Conservation (phyloP, 2,888 invertebrate genomes). For the Bombylius major region DNA sequence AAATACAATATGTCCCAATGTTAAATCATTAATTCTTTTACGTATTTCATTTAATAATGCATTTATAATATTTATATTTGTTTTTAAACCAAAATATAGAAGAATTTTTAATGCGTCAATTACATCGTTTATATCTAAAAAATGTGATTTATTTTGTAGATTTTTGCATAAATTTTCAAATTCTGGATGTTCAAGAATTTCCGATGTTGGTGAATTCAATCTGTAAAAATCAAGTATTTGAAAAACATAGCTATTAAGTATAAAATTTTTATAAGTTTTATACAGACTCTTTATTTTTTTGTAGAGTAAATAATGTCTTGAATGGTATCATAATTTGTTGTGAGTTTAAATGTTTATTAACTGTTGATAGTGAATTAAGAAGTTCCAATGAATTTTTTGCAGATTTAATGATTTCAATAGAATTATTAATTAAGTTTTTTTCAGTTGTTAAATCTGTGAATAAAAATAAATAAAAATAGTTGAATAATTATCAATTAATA, state of each 20-base stretch:
- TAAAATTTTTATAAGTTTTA: not conserved
- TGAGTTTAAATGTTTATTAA: slow-evolving; percentile 34
- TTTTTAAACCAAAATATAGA: slow-evolving; percentile 44
- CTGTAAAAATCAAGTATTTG: slow-evolving; percentile 22
- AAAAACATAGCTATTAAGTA: not conserved
- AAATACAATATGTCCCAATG: slow-evolving; percentile 48
- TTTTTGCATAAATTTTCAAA: slow-evolving; percentile 46
- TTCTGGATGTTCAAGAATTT: slow-evolving; percentile 41
- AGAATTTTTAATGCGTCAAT: slow-evolving; percentile 48
- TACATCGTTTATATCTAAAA: slow-evolving; percentile 40
- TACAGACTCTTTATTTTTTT: slow-evolving; percentile 40
- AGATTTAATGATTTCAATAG: slow-evolving; percentile 8
- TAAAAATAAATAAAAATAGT: not conserved
- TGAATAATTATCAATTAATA: not conserved
- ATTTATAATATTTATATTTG: slow-evolving; percentile 46
- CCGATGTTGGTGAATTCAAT: slow-evolving; percentile 30
- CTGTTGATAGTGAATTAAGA: slow-evolving; percentile 5
- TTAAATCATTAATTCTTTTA: slow-evolving; percentile 46
- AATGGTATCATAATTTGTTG: slow-evolving; percentile 46
- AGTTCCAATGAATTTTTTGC: slow-evolving; percentile 7
- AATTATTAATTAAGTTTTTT: not conserved
- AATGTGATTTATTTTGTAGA: slow-evolving; percentile 42
- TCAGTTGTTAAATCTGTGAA: not conserved
- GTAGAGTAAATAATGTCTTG: slow-evolving; percentile 41
- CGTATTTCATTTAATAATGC: slow-evolving; percentile 50